Evolutionary conservation across 1,140 invertebrate genomes (phyloP).

Genomic region (Drosophila pectinifera): DNA sequence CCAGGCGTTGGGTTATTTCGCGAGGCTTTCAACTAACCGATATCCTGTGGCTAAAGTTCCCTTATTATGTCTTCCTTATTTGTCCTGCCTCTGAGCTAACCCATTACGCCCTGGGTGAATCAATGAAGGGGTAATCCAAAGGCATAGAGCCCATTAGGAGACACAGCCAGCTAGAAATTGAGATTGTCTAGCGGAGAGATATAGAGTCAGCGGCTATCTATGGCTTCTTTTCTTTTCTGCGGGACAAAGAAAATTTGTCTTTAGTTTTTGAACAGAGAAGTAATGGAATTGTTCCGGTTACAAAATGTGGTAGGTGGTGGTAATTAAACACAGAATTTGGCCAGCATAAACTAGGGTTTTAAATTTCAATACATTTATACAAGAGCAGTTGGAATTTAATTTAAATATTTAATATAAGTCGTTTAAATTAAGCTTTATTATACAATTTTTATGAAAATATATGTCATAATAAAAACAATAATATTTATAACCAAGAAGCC

Average conservation of each 20-base stretch:
- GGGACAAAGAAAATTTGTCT: constrained; percentile 23
- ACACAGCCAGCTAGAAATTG: constrained; percentile 55
- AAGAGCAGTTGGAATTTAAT: no score
- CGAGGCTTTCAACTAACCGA: constrained; percentile 23
- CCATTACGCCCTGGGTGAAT: constrained; percentile 2
- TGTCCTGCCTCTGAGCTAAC: not conserved
- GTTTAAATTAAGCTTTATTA: not conserved
- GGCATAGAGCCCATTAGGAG: constrained; percentile 34
- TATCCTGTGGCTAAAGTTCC: constrained; percentile 29
- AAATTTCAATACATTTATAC: no score
- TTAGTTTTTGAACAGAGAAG: not conserved
- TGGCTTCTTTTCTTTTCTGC: constrained; percentile 12
- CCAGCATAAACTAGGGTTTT: not conserved
- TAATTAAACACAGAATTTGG: no score
- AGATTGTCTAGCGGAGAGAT: constrained; percentile 54
- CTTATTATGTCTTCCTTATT: not conserved
- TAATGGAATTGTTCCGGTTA: no score
- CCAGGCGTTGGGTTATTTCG: constrained; percentile 8
- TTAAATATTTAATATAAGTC: no score
- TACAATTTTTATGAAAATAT: not conserved
- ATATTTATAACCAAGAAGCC: no score
- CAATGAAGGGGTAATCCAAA: constrained; percentile 15
- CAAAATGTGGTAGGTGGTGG: no score
- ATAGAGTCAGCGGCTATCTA: constrained; percentile 19
- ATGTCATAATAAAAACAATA: no score